Percentiles rank a stretch among this genome's conserved stretches.
Conservation (phyloP, 2,888 invertebrate genomes). For the Cephus spinipes region DNA sequence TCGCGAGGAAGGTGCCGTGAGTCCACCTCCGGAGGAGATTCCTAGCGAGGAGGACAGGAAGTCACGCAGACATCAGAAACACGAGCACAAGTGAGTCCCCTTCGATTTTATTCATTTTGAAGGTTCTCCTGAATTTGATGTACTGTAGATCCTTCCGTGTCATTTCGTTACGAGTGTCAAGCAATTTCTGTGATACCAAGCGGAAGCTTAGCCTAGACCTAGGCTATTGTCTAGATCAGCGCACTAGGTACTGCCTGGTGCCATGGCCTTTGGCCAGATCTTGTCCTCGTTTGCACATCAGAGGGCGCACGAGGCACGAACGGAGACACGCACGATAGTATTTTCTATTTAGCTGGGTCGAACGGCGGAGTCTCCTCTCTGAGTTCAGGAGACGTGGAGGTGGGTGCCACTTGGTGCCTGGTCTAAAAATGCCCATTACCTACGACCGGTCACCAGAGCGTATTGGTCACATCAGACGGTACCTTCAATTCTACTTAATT, state of each 20-base stretch:
- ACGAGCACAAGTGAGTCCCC: slow-evolving; percentile 59
- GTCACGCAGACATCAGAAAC: slow-evolving; percentile 58
- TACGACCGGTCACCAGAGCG: slow-evolving; percentile 51
- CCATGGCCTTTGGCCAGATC: slow-evolving; percentile 59
- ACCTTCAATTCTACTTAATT: slow-evolving; percentile 11
- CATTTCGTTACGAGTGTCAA: not conserved
- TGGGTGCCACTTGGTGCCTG: slow-evolving; percentile 34
- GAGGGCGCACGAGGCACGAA: not conserved
- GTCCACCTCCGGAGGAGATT: slow-evolving; percentile 30
- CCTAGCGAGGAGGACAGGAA: slow-evolving; percentile 59
- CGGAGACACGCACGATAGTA: slow-evolving; percentile 34
- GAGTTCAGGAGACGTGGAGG: slow-evolving; percentile 25
- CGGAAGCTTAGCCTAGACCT: slow-evolving; percentile 10
- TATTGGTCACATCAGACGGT: slow-evolving; percentile 50
- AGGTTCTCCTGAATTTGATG: not conserved
- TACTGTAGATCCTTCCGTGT: not conserved
- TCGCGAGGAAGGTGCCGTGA: slow-evolving; percentile 50
- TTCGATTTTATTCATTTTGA: not conserved
- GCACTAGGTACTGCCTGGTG: slow-evolving; percentile 46
- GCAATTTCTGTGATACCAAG: not conserved
- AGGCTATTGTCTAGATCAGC: slow-evolving; percentile 11
- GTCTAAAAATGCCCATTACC: slow-evolving; percentile 46
- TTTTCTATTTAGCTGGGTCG: slow-evolving; percentile 49
- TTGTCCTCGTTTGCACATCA: slow-evolving; percentile 8
- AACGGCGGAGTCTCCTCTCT: slow-evolving; percentile 37